phyloP scores from a whole-genome alignment of 2,113 vertebrate species.

The Apistogramma diplotaenia region DNA sequence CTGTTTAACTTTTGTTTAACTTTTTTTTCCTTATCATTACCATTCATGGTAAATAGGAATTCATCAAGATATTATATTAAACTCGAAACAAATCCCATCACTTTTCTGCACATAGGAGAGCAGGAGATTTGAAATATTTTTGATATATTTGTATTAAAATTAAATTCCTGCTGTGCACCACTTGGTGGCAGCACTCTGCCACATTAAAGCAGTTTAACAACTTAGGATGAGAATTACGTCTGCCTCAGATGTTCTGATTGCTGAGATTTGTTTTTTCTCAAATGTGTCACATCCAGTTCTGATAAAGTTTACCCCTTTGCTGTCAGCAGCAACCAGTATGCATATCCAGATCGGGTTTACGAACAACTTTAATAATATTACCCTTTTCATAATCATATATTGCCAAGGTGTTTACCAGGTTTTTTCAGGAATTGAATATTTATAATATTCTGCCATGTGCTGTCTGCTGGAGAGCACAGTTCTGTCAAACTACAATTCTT shows the following conservation, averaged over 20 bases:
- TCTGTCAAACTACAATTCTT: conserved; percentile 15
- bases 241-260: neutral
- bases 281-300: neutral
- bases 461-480: conserved; percentile 23
- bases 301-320: conserved; percentile 6
- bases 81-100: neutral
- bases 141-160: neutral
- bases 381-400: neutral
- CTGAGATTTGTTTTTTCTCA: neutral
- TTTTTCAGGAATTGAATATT: conserved; percentile 22
- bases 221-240: neutral
- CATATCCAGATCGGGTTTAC: conserved; percentile 28
- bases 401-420: conserved; percentile 28
- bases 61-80: neutral
- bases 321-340: neutral
- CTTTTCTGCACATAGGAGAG: neutral
- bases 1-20: neutral
- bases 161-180: conserved; percentile 26
- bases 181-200: conserved; percentile 55
- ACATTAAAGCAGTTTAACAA: neutral
- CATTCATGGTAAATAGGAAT: neutral
- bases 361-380: neutral
- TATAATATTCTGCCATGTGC: conserved; percentile 3
- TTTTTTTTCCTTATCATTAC: neutral
- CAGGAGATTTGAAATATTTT: neutral